Evolutionary conservation across 2,888 invertebrate genomes (phyloP).

Genomic region (Conus canariensis): DNA sequence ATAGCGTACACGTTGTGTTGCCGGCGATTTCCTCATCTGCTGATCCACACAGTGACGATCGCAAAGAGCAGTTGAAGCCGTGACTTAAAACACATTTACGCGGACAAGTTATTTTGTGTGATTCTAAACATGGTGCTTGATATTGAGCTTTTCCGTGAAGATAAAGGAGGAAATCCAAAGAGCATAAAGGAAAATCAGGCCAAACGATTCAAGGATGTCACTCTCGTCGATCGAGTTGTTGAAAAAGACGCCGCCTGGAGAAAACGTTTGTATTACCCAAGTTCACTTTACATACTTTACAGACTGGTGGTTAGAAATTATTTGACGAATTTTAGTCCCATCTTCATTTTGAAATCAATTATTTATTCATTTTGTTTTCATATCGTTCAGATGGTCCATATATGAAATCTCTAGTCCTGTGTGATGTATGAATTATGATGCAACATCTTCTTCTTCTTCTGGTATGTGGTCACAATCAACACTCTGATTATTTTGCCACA

Average conservation of each 20-base stretch:
- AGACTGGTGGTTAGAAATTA: no score
- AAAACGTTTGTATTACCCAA: constrained; percentile 80
- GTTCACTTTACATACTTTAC: no score
- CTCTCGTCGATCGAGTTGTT: constrained; percentile 93
- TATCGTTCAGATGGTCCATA: no score
- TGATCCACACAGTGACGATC: no score
- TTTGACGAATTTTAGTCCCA: no score
- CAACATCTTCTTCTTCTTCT: no score
- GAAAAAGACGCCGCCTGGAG: constrained; percentile 94
- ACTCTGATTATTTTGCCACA: no score
- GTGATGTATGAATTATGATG: no score
- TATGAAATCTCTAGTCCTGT: no score
- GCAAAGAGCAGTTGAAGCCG: background rate
- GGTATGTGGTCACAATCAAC: no score
- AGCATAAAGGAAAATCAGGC: constrained; percentile 94
- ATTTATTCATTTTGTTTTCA: no score
- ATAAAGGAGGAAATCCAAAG: constrained; percentile 96
- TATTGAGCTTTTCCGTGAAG: constrained; percentile 95
- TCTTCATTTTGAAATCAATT: no score
- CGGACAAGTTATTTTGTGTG: background rate
- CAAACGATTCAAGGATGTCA: constrained; percentile 95
- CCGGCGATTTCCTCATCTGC: constrained; percentile 31
- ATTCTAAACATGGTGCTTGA: constrained; percentile 91
- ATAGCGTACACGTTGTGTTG: constrained; percentile 35
- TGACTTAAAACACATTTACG: background rate